phyloP scores from a whole-genome alignment of 2,888 invertebrate species.

The Drosophila prolongata region DNA sequence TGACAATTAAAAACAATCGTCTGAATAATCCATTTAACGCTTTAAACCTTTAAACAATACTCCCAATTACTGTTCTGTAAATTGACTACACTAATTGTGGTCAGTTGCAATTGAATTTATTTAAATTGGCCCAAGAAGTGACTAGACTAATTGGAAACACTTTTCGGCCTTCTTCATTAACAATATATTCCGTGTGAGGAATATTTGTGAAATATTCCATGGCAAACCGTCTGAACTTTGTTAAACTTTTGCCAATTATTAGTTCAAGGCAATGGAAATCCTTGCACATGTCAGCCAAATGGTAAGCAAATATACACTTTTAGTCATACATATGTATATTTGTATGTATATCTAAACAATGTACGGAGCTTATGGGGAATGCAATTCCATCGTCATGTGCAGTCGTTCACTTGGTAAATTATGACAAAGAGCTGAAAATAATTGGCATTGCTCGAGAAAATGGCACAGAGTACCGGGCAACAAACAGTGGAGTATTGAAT shows the following conservation, averaged over 20 bases:
- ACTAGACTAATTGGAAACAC: slow-evolving; percentile 6
- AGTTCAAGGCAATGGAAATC: slow-evolving; percentile 37
- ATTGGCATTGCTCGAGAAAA: slow-evolving; percentile 55
- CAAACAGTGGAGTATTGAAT: slow-evolving; percentile 22
- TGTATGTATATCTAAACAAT: background rate
- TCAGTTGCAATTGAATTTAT: background rate
- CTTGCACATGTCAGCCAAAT: slow-evolving; percentile 21
- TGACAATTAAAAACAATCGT: background rate
- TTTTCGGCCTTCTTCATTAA: slow-evolving; percentile 1
- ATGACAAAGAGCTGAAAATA: slow-evolving; percentile 58
- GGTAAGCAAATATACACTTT: background rate
- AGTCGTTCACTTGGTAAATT: slow-evolving; percentile 61
- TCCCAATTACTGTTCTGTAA: background rate
- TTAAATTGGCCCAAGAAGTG: slow-evolving; percentile 1
- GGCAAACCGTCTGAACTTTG: background rate
- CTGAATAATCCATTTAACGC: background rate
- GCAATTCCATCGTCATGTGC: slow-evolving; percentile 55
- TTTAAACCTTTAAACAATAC: background rate
- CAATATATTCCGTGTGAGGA: slow-evolving; percentile 9
- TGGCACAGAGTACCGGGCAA: background rate
- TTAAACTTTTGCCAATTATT: slow-evolving; percentile 21
- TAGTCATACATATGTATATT: background rate
- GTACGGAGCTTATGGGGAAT: slow-evolving; percentile 5
- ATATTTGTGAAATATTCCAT: background rate
- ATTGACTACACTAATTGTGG: slow-evolving; percentile 3